Base-by-base conservation (phyloP, 1,140 invertebrate species). In the Listronotus oregonensis region DNA sequence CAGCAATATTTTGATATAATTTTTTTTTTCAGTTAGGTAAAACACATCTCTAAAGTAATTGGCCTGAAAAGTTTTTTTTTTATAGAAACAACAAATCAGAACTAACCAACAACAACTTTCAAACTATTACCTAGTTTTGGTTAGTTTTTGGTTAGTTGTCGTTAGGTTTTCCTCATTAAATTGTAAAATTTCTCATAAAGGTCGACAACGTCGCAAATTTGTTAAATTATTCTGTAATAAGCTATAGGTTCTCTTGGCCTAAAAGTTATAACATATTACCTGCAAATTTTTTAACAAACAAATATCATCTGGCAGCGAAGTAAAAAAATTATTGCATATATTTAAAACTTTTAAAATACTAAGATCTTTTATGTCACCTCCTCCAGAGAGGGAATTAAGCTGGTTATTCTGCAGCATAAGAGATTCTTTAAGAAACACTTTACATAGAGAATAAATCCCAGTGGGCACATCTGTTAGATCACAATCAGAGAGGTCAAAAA, bases 401-500 rank as follows among this genome's bases (percentile, higher is more conserved):
- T 82, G 82, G 79, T 93, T 93, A 61, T 84, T 80, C 64, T 89
- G 80, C 64, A 92, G 79, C 73, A 85, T 81, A 50, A 91, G 78
- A 44, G 80, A 79, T 69, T 88, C 85, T 80, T 93, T 93, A 57
- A 89, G 84, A 70, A 91, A 88, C 43, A 93, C 89, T 78, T 87
- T 88, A 77, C 90, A 92, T 39, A 91, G 79, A 3, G 88, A 86
- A 80, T 87, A 92, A 64, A 91, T 88, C 51, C 90, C 89, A 55
- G 85, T 81, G 18, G 90, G 90, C 43, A 92, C 84, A 52, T 83
- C 79, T 71, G 84, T 84, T 50, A 92, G 81, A 68, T 83, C 81
- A 79, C 90, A 92, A 64, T 89, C 86, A 3, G 88, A 87, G 63
- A 93, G 77, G 79, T 92, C 90, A 76, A 90, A 92, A 49, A 86